Conservation (phyloP, 2,113 vertebrate species). For the Manacus vitellinus region DNA sequence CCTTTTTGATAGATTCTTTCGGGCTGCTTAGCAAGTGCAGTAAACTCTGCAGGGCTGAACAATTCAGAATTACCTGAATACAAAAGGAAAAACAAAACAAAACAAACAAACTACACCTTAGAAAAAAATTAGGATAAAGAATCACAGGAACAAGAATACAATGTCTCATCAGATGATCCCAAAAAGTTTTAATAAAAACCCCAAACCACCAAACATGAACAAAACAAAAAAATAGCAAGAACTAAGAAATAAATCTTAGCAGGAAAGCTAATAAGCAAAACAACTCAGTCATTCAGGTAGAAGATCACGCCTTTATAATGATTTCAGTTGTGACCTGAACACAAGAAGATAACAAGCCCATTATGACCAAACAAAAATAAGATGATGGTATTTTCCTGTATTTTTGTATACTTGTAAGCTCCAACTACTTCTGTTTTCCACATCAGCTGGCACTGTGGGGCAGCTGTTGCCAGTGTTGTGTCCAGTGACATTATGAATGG, state of each 20-base stretch:
- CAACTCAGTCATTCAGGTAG: neutral
- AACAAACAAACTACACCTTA: neutral
- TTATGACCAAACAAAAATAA: neutral
- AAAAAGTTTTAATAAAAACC: neutral
- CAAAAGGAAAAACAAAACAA: neutral
- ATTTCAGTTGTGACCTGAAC: neutral
- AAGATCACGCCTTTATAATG: neutral
- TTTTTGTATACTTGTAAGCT: neutral
- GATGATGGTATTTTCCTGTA: neutral
- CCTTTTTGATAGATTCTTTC: slow-evolving; percentile 98
- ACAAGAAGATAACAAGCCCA: neutral
- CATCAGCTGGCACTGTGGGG: neutral
- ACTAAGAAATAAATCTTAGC: neutral
- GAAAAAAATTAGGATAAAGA: neutral
- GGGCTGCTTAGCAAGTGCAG: slow-evolving; percentile 94
- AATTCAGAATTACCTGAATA: slow-evolving; percentile 94
- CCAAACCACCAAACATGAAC: neutral
- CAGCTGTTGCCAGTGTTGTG: neutral
- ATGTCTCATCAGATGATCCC: neutral
- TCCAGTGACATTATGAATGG: neutral
- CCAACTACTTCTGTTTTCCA: neutral
- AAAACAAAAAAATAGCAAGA: neutral
- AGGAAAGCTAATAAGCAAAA: neutral
- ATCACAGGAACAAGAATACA: neutral
- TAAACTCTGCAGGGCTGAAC: slow-evolving; percentile 94